Percentiles rank a stretch among this genome's conserved stretches.
These are phyloP conservation scores for Cryptocephalus primarius DNA, from an alignment of 2,888 invertebrate genomes.

Conservation along the genomic window DNA sequence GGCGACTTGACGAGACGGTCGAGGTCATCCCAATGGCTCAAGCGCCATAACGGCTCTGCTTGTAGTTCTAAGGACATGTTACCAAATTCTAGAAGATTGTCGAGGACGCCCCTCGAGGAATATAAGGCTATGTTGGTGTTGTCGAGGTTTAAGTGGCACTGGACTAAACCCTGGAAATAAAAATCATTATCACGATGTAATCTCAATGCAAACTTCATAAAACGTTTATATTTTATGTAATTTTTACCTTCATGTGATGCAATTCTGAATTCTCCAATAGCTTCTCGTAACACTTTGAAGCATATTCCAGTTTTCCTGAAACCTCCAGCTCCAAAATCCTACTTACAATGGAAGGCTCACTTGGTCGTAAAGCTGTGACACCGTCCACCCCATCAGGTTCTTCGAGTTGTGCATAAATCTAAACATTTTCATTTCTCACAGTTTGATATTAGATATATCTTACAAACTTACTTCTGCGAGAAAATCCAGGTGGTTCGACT, in stretches of 20 bases:
- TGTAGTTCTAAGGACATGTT: constrained; percentile 54
- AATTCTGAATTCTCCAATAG: constrained; percentile 46
- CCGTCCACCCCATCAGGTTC: constrained; percentile 87
- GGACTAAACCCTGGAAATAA: constrained; percentile 60
- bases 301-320: constrained; percentile 72
- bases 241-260: constrained; percentile 34
- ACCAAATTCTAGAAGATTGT: constrained; percentile 46
- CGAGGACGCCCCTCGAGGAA: constrained; percentile 58
- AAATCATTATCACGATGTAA: not conserved
- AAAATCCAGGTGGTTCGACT: constrained; percentile 52
- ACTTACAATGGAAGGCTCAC: constrained; percentile 69
- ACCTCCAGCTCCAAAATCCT: constrained; percentile 76
- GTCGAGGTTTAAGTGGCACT: constrained; percentile 76
- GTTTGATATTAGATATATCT: not conserved
- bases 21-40: constrained; percentile 73
- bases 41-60: constrained; percentile 80
- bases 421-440: constrained; percentile 5
- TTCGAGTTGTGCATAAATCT: constrained; percentile 78
- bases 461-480: constrained; percentile 40
- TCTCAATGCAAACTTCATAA: too few species aligned
- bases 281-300: constrained; percentile 79
- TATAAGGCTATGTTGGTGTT: constrained; percentile 77
- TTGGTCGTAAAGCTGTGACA: constrained; percentile 61
- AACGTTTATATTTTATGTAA: too few species aligned
- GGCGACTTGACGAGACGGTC: constrained; percentile 48